Conservation (phyloP, 2,888 invertebrate genomes). For the Ormyrus labotus region DNA sequence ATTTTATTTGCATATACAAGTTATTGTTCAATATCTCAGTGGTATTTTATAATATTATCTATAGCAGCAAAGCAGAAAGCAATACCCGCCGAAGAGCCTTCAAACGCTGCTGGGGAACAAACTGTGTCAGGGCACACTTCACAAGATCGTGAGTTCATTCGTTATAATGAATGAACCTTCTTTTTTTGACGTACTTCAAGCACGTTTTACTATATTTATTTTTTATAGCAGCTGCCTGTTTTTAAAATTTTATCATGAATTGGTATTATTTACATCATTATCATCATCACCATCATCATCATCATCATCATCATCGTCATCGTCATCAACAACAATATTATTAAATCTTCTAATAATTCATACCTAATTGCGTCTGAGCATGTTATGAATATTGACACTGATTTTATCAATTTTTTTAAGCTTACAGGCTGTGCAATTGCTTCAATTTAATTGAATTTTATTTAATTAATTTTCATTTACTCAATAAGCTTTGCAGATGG, state of each 20-base stretch:
- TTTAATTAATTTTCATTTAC: slow-evolving; percentile 12
- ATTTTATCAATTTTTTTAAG: slow-evolving; percentile 24
- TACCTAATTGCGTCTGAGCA: slow-evolving; percentile 29
- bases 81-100: slow-evolving; percentile 70
- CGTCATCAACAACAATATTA: not conserved
- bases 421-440: slow-evolving; percentile 36
- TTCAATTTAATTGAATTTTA: slow-evolving; percentile 28
- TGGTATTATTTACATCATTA: slow-evolving; percentile 12
- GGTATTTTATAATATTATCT: slow-evolving; percentile 60
- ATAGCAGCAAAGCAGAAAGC: slow-evolving; percentile 70
- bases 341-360: slow-evolving; percentile 5
- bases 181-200: slow-evolving; percentile 37
- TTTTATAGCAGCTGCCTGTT: slow-evolving; percentile 33
- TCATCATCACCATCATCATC: not conserved
- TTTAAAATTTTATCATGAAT: slow-evolving; percentile 21
- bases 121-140: slow-evolving; percentile 66
- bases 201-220: slow-evolving; percentile 36
- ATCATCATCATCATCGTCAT: no score
- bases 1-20: not conserved
- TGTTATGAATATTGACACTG: slow-evolving; percentile 33
- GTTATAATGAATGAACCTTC: slow-evolving; percentile 67
- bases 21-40: not conserved
- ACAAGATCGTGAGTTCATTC: slow-evolving; percentile 75
- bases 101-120: slow-evolving; percentile 65
- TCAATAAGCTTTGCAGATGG: slow-evolving; percentile 39